Evolutionary conservation across 2,888 invertebrate species (phyloP), one percentile per base, ranked within the genome.

Genomic region (Tridacna crocea): DNA sequence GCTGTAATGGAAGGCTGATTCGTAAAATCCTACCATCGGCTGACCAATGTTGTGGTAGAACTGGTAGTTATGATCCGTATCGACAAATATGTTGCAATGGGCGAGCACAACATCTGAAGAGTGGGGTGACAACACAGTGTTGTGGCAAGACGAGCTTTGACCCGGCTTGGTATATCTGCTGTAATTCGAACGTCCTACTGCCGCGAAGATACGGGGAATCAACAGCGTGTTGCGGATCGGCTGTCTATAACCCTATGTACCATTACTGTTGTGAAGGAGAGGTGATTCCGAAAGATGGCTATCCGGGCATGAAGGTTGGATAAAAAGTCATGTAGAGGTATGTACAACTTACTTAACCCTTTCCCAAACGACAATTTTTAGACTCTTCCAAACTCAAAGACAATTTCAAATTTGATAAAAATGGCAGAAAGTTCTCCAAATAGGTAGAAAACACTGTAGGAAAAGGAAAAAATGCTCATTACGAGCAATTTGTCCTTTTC

Each of bases 41-140:
- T 48, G 48, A 75, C 17, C 22, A 61, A 24, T 82, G 82, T 61
- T 82, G 82, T 65, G 82, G 75, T 36, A n/a, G 68, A 22, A n/a
- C 19, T 8, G 24, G 66, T 2, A 58, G 61, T 0, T 82, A 76
- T 36, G 51, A 76, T 22, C 78, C 75, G 47, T 22, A 72, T 26
- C 24, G 26, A 27, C 72, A 82, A 60, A 55, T 82, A 22, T 82
- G 82, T 36, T 82, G 82, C 55, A 72, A 78, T 55, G 72, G 68
- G 47, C 58, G 58, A 4, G 78, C 79, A 6, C 27, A 75, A 12
- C 4, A 15, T 15, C 75, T 70, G 46, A 55, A 72, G 13, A 72
- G 58, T 17, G 75, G 75, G n/a, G 46, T 72, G 11, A 78, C 70
- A 4, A 79, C 79, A 24, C 68, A 68, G 22, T 83, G 82, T 26